Percentiles rank a stretch among this genome's conserved stretches.
Evolutionary conservation across 2,888 invertebrate species (phyloP).

Genomic region (Thereva unica): DNA sequence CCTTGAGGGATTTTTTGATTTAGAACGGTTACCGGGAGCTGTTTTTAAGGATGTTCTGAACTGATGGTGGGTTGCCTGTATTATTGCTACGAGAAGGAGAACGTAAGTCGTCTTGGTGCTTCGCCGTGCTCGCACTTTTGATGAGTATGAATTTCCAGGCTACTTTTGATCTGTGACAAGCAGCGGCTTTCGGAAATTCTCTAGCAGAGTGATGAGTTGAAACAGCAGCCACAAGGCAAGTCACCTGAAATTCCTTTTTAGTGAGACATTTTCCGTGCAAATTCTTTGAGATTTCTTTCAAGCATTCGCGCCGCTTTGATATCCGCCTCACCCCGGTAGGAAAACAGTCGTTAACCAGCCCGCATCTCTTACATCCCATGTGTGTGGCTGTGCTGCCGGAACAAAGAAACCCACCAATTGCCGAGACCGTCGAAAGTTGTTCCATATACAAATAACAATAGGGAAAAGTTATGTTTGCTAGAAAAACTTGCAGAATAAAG

Average conservation of each 20-base stretch:
- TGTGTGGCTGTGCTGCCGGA: background rate
- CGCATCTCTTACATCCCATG: background rate
- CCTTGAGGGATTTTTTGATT: constrained; percentile 33
- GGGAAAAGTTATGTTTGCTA: background rate
- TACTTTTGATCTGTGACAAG: constrained; percentile 15
- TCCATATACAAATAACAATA: no score
- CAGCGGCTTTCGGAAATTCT: background rate
- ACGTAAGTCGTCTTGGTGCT: constrained; percentile 9
- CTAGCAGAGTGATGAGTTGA: no score
- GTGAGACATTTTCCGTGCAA: background rate
- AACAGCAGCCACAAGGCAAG: background rate
- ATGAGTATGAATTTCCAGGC: background rate
- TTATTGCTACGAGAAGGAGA: constrained; percentile 1
- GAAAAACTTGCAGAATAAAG: background rate
- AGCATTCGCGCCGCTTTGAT: no score
- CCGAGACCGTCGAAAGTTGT: no score
- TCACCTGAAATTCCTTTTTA: background rate
- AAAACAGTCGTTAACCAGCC: background rate
- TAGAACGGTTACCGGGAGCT: constrained; percentile 24
- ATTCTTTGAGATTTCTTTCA: no score
- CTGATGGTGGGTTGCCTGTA: background rate
- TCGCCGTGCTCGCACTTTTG: background rate
- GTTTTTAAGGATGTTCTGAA: constrained; percentile 10
- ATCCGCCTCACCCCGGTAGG: no score
- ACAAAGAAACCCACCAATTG: background rate